Conservation (phyloP, 2,888 invertebrate genomes). For the Serrognathus titanus region DNA sequence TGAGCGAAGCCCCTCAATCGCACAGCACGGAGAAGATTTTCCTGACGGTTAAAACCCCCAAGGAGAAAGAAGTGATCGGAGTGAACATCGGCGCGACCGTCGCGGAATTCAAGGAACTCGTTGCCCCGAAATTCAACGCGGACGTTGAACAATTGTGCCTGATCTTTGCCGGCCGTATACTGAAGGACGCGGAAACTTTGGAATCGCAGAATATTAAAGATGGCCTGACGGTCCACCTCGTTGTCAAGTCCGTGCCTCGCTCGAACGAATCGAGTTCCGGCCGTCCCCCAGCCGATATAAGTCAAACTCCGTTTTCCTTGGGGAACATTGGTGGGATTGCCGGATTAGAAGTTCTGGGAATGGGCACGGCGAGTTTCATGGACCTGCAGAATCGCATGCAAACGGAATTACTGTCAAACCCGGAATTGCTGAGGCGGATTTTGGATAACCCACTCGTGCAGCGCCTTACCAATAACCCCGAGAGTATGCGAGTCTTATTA, state of each 20-base stretch:
- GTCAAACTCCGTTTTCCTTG: constrained; percentile 34
- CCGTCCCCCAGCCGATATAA: constrained; percentile 29
- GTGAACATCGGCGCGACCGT: constrained; percentile 80
- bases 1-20: neutral
- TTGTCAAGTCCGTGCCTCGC: constrained; percentile 74
- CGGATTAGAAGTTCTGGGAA: constrained; percentile 70
- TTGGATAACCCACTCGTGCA: constrained; percentile 94
- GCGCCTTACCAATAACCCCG: constrained; percentile 93
- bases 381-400: constrained; percentile 84
- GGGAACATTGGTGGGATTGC: constrained; percentile 63
- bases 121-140: constrained; percentile 79
- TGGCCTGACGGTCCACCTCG: constrained; percentile 92
- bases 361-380: constrained; percentile 74
- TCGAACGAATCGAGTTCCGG: constrained; percentile 41
- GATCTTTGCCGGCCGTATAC: constrained; percentile 97
- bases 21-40: constrained; percentile 59
- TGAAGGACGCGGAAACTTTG: constrained; percentile 91
- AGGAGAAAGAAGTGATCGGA: constrained; percentile 87
- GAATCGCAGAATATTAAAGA: constrained; percentile 88
- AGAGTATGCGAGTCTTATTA: constrained; percentile 88
- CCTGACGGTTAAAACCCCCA: constrained; percentile 90
- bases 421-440: constrained; percentile 83
- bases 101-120: constrained; percentile 84
- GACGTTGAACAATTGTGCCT: constrained; percentile 87
- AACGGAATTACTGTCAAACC: constrained; percentile 81